Conservation (phyloP, 2,888 invertebrate genomes). For the Drosophila koepferae region DNA sequence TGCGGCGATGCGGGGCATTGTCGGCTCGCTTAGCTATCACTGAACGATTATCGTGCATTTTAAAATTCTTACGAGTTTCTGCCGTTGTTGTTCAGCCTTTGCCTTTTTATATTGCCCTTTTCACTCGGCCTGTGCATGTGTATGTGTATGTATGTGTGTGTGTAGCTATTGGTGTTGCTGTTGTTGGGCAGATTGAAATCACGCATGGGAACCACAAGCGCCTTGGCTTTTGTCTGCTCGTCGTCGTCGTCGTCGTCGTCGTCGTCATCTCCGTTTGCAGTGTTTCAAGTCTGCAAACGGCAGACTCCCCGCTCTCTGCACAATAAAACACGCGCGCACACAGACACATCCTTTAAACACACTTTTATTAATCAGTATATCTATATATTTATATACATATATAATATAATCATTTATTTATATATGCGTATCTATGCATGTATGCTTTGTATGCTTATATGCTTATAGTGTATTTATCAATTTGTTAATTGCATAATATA, state of each 20-base stretch:
- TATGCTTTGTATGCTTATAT: conserved; percentile 39
- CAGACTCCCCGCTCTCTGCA: conserved; percentile 6
- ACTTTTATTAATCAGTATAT: conserved; percentile 72
- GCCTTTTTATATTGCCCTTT: conserved; percentile 77
- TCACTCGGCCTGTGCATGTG: conserved; percentile 43
- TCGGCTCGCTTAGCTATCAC: conserved; percentile 80
- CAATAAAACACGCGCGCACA: conserved; percentile 19
- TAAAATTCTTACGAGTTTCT: conserved; percentile 83
- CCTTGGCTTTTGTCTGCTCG: conserved; percentile 69
- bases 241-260: conserved; percentile 19
- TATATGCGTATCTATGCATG: conserved; percentile 10
- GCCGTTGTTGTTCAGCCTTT: conserved; percentile 61
- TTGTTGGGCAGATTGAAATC: conserved; percentile 73
- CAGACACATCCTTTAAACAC: conserved; percentile 64
- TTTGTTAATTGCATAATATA: conserved; percentile 76
- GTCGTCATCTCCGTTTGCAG: conserved; percentile 42
- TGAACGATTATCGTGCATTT: conserved; percentile 85
- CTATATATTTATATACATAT: conserved; percentile 31
- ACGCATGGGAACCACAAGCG: conserved; percentile 81
- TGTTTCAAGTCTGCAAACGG: conserved; percentile 45
- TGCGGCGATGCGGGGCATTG: conserved; percentile 55
- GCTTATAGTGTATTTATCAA: conserved; percentile 63
- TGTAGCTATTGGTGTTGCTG: conserved; percentile 47
- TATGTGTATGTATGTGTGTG: conserved; percentile 11
- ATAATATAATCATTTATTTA: not conserved